phyloP scores from a whole-genome alignment of 1,140 invertebrate genomes.

The Octopus sinensis region DNA sequence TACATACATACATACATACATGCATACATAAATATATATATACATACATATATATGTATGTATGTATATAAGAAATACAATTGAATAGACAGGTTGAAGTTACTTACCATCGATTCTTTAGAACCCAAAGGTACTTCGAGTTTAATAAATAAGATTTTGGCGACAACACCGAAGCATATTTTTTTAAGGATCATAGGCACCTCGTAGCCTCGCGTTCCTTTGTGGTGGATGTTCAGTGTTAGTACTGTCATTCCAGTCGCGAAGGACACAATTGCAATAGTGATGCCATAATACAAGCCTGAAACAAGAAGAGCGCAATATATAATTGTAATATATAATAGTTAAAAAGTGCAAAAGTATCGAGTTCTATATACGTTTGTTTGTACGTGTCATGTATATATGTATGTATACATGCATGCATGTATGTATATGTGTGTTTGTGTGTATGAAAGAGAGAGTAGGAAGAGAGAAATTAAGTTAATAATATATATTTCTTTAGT shows the following conservation, averaged over 20 bases:
- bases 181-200: constrained; percentile 70
- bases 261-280: constrained; percentile 85
- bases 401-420: background rate
- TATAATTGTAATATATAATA: background rate
- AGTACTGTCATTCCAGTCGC: constrained; percentile 76
- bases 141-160: constrained; percentile 60
- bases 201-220: constrained; percentile 74
- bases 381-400: background rate
- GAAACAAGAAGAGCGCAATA: constrained; percentile 20
- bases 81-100: background rate
- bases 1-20: no score
- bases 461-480: no score
- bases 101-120: constrained; percentile 28
- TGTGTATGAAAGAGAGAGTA: background rate
- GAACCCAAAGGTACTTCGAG: constrained; percentile 44
- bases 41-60: no score
- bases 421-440: background rate
- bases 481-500: no score
- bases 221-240: constrained; percentile 79
- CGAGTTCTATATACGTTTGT: no score
- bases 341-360: background rate
- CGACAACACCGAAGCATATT: constrained; percentile 65
- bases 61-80: no score
- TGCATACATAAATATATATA: no score
- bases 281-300: constrained; percentile 89